A percentile compares a stretch with the other conserved stretches of the same genome.
Evolutionary conservation across 2,113 vertebrate species (phyloP).

Genomic region (Melanerpes aurifrons): DNA sequence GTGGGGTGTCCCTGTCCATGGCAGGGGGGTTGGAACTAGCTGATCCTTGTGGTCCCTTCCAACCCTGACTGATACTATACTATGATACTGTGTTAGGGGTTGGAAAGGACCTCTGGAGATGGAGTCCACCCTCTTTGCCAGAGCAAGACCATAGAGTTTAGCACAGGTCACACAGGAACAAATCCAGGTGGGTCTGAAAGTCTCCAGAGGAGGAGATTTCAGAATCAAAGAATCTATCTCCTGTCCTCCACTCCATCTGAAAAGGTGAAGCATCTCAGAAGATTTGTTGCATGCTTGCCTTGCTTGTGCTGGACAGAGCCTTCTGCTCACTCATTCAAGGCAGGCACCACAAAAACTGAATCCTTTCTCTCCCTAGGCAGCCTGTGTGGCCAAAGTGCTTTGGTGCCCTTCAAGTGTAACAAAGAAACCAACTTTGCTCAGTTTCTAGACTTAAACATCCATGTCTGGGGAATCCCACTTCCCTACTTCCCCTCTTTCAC

Average conservation of each 20-base stretch:
- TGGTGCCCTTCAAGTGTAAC: not conserved
- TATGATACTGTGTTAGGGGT: no score
- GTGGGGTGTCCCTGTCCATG: no score
- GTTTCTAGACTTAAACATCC: not conserved
- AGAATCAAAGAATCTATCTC: not conserved
- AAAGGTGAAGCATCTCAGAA: fast-evolving
- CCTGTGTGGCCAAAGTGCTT: not conserved
- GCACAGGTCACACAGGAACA: no score
- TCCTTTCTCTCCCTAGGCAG: not conserved
- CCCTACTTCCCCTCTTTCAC: not conserved
- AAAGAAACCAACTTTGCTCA: not conserved
- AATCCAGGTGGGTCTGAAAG: no score
- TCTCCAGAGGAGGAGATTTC: not conserved
- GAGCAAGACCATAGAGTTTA: no score
- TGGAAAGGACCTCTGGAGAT: no score
- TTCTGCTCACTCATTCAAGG: not conserved
- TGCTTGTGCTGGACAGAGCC: not conserved
- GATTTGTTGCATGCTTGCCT: not conserved
- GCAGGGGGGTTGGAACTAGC: no score
- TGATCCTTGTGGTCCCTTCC: no score
- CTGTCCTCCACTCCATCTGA: not conserved
- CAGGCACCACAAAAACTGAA: fast-evolving
- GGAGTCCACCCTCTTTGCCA: no score
- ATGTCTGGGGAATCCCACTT: not conserved
- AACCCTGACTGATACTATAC: no score